These are phyloP conservation scores for Sylvia atricapilla DNA, from an alignment of 2,113 vertebrate genomes.

Conservation along the genomic window DNA sequence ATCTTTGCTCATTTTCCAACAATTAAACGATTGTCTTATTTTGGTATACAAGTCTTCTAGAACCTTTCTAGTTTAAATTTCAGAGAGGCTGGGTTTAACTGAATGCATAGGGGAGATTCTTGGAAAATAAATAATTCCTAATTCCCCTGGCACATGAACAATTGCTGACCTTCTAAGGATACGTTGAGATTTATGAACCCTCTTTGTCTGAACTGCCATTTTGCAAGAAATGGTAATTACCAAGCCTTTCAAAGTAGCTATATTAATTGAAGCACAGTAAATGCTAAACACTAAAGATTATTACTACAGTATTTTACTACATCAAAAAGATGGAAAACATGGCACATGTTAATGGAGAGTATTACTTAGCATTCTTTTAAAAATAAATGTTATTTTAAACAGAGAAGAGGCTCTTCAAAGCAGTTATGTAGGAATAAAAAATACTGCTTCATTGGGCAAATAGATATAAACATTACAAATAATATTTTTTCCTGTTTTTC, in stretches of 20 bases:
- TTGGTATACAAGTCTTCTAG: neutral
- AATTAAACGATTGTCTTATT: neutral
- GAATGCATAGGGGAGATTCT: neutral
- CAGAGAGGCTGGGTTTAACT: neutral
- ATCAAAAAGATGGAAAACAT: neutral
- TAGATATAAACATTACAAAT: neutral
- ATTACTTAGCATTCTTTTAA: conserved; percentile 12
- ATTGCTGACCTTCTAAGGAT: neutral
- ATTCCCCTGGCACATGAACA: neutral
- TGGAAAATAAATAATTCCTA: neutral
- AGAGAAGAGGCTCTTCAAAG: conserved; percentile 22
- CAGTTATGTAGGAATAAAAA: neutral
- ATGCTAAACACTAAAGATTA: neutral
- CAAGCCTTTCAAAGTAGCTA: neutral
- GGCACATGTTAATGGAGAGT: neutral
- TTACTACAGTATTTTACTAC: neutral
- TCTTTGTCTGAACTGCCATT: neutral
- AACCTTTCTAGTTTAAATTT: neutral
- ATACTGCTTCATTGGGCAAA: neutral
- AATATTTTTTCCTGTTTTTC: neutral
- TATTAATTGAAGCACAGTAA: neutral
- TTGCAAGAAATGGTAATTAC: neutral
- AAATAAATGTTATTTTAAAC: conserved; percentile 42
- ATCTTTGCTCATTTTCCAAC: neutral
- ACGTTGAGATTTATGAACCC: neutral